Conservation (phyloP, 2,888 invertebrate species). For the Microctonus aethiopoides region DNA sequence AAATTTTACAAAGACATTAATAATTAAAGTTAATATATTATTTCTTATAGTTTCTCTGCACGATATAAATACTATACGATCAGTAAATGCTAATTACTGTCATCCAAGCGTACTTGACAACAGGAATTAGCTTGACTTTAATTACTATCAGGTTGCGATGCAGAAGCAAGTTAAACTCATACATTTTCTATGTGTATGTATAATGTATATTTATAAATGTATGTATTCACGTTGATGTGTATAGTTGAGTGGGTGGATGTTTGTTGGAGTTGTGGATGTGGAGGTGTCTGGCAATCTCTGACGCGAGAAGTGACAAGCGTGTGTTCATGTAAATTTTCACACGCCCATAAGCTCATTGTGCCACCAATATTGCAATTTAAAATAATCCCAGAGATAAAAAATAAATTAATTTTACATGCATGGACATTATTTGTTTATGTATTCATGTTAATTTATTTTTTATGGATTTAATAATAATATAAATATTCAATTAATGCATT, state of each 20-base stretch:
- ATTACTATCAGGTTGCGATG: slow-evolving; percentile 42
- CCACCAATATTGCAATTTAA: neutral
- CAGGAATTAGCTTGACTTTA: slow-evolving; percentile 51
- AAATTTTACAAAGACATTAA: too few relatives aligned
- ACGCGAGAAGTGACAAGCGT: slow-evolving; percentile 11
- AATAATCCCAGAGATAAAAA: neutral
- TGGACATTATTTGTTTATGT: too few relatives aligned
- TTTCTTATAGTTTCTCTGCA: neutral
- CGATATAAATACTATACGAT: slow-evolving; percentile 44
- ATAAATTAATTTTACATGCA: too few relatives aligned
- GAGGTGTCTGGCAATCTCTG: slow-evolving; percentile 12
- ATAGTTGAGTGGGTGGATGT: neutral
- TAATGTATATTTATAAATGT: neutral
- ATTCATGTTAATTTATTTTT: too few relatives aligned
- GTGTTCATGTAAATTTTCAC: slow-evolving; percentile 12
- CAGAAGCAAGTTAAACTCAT: slow-evolving; percentile 25
- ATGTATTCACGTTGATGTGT: neutral
- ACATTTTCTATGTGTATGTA: slow-evolving; percentile 2
- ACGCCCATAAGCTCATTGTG: neutral
- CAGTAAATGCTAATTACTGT: slow-evolving; percentile 52
- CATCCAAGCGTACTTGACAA: slow-evolving; percentile 43
- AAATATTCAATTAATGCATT: too few relatives aligned
- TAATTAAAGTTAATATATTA: slow-evolving; percentile 15
- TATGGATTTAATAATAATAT: too few relatives aligned
- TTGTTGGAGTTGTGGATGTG: neutral